A percentile compares a stretch with the other conserved stretches of the same genome.
Evolutionary conservation across 1,140 invertebrate genomes (phyloP).

Genomic region (Atta texana): DNA sequence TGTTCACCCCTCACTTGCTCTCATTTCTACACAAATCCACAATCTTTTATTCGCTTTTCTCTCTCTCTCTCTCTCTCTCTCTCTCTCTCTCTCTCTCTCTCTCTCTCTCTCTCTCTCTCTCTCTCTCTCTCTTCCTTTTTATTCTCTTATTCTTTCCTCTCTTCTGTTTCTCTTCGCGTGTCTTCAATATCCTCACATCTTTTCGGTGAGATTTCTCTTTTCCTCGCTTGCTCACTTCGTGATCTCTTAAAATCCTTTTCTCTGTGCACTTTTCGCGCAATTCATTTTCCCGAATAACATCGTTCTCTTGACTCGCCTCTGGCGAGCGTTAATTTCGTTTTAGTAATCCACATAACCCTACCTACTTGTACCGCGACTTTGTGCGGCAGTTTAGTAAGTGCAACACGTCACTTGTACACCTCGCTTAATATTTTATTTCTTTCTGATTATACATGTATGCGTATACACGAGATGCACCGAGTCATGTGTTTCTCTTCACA

Average conservation of each 20-base stretch:
- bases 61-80: not conserved
- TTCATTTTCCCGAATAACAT: constrained; percentile 53
- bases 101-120: not conserved
- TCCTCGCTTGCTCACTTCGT: constrained; percentile 35
- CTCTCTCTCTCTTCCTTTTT: not conserved
- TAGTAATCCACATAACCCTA: constrained; percentile 2
- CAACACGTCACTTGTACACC: constrained; percentile 37
- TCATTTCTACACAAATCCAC: constrained; percentile 53
- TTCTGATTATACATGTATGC: not conserved
- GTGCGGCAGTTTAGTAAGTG: constrained; percentile 35
- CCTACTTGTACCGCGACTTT: constrained; percentile 12
- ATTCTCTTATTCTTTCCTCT: not conserved
- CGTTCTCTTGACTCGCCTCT: constrained; percentile 36
- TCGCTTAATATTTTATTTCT: constrained; percentile 45
- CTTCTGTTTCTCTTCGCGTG: not conserved
- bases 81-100: not conserved
- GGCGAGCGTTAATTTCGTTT: constrained; percentile 62
- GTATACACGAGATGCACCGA: not conserved
- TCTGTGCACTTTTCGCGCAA: constrained; percentile 34
- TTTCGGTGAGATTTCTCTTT: constrained; percentile 28
- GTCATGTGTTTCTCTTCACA: not conserved
- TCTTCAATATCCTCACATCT: constrained; percentile 11
- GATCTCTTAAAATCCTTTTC: constrained; percentile 52
- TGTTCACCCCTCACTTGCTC: constrained; percentile 5
- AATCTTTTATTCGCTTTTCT: constrained; percentile 40